Percentiles rank a stretch among this genome's conserved stretches.
Evolutionary conservation across 2,888 invertebrate genomes (phyloP).

Genomic region (Nymphalis c-album): DNA sequence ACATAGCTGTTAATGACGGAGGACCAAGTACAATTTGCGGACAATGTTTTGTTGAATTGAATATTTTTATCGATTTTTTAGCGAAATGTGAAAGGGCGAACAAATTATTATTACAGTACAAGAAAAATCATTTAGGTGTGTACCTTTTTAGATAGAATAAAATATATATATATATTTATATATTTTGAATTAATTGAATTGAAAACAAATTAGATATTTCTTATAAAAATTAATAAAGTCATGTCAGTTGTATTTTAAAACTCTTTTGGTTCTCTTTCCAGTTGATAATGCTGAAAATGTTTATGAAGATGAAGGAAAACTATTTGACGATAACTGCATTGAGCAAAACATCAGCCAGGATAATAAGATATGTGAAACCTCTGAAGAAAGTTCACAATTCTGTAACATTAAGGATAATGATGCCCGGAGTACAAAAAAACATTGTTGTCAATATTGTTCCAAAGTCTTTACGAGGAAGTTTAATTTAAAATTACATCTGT

Average conservation of each 20-base stretch:
- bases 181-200: too few relatives aligned
- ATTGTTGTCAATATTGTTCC: slow-evolving; percentile 52
- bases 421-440: background rate
- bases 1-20: slow-evolving; percentile 48
- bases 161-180: too few relatives aligned
- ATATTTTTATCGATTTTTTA: slow-evolving; percentile 54
- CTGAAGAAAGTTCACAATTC: background rate
- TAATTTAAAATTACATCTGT: slow-evolving; percentile 59
- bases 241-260: background rate
- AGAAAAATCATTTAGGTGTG: slow-evolving; percentile 7
- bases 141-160: background rate
- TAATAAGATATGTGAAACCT: background rate
- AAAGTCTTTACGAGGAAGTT: slow-evolving; percentile 60
- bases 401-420: background rate
- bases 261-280: background rate
- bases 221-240: too few relatives aligned
- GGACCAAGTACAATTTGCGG: slow-evolving; percentile 55
- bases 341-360: background rate
- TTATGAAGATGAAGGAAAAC: slow-evolving; percentile 1
- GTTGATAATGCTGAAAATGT: background rate
- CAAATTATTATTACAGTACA: slow-evolving; percentile 34
- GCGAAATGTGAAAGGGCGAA: slow-evolving; percentile 57
- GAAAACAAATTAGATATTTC: too few relatives aligned
- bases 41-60: slow-evolving; percentile 55
- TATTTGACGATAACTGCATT: background rate